phyloP scores from a whole-genome alignment of 2,888 invertebrate genomes.

The Oithona nana region DNA sequence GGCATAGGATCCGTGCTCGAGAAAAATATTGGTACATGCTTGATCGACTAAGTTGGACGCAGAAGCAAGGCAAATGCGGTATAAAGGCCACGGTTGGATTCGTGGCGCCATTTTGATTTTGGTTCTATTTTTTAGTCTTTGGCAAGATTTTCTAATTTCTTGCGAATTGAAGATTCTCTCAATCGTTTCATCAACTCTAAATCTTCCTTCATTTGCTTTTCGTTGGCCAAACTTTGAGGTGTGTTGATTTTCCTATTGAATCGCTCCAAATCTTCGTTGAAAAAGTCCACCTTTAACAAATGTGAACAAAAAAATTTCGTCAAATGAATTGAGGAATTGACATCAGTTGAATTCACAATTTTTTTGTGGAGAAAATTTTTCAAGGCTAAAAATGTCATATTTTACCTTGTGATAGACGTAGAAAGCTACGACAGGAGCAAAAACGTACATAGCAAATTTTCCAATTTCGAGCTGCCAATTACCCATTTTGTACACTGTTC shows the following conservation, averaged over 20 bases:
- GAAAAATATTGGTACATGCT: neutral
- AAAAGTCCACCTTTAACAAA: neutral
- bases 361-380: too few relatives aligned
- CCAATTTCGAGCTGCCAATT: conserved; percentile 14
- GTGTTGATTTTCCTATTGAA: neutral
- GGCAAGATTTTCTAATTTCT: too few relatives aligned
- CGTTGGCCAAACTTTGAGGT: neutral
- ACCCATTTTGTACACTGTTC: conserved; percentile 17
- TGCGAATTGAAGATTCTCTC: neutral
- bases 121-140: too few relatives aligned
- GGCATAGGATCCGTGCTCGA: conserved; percentile 11
- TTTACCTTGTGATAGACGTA: conserved; percentile 12
- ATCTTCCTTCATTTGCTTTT: neutral
- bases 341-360: too few relatives aligned
- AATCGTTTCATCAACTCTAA: neutral
- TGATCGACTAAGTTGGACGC: neutral
- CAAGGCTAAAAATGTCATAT: too few relatives aligned
- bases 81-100: neutral
- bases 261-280: neutral
- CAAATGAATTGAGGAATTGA: too few relatives aligned
- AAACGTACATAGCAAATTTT: conserved; percentile 8
- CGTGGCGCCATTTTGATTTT: neutral
- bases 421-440: conserved; percentile 8
- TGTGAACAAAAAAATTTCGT: too few relatives aligned
- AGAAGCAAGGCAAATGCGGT: neutral